phyloP scores from a whole-genome alignment of 2,113 vertebrate genomes.

The Trichechus manatus region DNA sequence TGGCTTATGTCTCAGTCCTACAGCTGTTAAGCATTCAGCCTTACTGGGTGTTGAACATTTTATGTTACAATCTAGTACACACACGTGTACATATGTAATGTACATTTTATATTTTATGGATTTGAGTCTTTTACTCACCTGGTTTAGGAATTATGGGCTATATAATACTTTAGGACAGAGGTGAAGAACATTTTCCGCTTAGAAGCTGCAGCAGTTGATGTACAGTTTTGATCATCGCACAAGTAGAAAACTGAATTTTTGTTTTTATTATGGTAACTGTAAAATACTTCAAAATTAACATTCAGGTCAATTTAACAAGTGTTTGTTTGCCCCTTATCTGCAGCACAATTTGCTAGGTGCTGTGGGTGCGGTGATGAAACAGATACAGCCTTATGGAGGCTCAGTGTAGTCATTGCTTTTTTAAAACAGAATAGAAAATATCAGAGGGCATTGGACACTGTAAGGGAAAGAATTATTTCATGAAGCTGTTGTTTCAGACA shows the following conservation, averaged over 20 bases:
- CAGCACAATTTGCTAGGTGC: background rate
- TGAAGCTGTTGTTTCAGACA: constrained; percentile 3
- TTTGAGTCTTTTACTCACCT: background rate
- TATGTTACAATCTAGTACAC: background rate
- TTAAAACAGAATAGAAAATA: background rate
- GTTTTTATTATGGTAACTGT: background rate
- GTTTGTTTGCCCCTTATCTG: background rate
- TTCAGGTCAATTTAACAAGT: background rate
- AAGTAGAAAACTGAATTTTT: constrained; percentile 25
- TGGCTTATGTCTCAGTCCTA: background rate
- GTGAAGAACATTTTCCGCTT: background rate
- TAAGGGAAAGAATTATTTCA: background rate
- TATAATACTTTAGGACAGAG: background rate
- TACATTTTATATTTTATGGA: background rate
- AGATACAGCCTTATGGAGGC: background rate
- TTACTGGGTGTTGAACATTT: background rate
- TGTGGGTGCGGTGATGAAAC: background rate
- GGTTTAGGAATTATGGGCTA: background rate
- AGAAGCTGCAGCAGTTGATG: background rate
- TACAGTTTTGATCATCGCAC: background rate
- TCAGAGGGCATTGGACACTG: background rate
- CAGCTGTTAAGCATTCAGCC: background rate
- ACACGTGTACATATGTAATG: background rate
- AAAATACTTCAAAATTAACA: background rate
- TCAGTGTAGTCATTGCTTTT: background rate